Base-by-base conservation (phyloP, 2,797 vertebrate genomes). In the Liparis tanakae region DNA sequence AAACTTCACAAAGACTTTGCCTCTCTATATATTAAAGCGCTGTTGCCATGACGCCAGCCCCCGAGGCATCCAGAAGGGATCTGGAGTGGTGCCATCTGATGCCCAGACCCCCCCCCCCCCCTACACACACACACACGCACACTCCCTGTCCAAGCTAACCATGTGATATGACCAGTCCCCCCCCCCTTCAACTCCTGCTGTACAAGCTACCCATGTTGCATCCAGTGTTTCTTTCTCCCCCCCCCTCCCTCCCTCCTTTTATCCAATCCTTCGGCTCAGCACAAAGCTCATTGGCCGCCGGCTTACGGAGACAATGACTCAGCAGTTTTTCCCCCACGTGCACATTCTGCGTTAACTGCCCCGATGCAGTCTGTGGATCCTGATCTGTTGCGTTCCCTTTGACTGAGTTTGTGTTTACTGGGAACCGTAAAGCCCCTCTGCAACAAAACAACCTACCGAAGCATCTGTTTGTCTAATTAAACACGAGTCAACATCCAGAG, bases 221-320 rank as follows among this genome's bases (percentile, higher is more conserved):
- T 30, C 25, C 25, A 30, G 25, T n/a, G n/a, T n/a, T n/a, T n/a
- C n/a, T n/a, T n/a, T 30, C 25, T 4, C 25, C 25, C 25, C 25
- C 25, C 25, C 25, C 25, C 25, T 30, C 25, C 25, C 25, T 4
- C 25, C 25, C 25, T 4, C n/a, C n/a, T n/a, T n/a, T n/a, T 57
- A 71, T 46, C 34, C 64, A 80, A 83, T 85, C 69, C 68, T 62
- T 65, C 34, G 51, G 70, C 90, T 43, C 65, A 0, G 56, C 60
- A 20, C 79, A 30, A 10, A 67, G 44, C 83, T 81, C 70, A 91
- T 91, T 91, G 89, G 87, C 81, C 81, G 74, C 58, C 6, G 30
- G 68, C 58, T 85, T 69, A 78, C 75, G 75, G 67, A 76, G 82
- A 76, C 63, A 65, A 82, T 93, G 93, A 93, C 83, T 94, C 91